phyloP scores from a whole-genome alignment of 1,140 invertebrate genomes.

The Amphibalanus amphitrite region DNA sequence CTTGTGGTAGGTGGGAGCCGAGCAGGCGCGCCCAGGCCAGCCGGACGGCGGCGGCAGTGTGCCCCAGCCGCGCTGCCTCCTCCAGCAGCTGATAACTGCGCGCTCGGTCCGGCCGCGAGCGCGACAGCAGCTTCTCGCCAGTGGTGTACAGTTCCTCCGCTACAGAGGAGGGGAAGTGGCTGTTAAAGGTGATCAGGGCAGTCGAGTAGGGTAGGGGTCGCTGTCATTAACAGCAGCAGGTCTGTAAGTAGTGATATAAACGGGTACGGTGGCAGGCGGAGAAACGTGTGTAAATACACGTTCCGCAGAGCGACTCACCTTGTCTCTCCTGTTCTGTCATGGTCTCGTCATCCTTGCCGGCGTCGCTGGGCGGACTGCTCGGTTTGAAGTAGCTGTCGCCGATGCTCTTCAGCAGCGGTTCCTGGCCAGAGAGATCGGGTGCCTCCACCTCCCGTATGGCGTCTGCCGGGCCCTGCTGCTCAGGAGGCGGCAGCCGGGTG shows the following conservation, averaged over 20 bases:
- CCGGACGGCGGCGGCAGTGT: conserved; percentile 57
- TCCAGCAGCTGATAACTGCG: conserved; percentile 46
- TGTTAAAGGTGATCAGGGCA: no score
- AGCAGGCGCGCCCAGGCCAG: conserved; percentile 73
- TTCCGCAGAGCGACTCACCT: no score
- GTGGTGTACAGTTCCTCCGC: conserved; percentile 46
- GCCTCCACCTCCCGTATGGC: not conserved
- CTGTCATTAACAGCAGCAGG: no score
- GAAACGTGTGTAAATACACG: no score
- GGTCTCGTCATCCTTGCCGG: not conserved
- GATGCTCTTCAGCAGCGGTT: not conserved
- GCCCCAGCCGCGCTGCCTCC: conserved; percentile 56
- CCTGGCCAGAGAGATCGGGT: not conserved
- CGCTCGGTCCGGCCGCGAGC: conserved; percentile 42
- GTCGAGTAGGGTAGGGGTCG: no score
- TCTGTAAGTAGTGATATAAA: no score
- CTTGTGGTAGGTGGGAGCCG: conserved; percentile 47
- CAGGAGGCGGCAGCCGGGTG: not conserved
- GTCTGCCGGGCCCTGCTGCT: not conserved
- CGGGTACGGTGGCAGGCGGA: no score
- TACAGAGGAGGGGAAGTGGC: conserved; percentile 19
- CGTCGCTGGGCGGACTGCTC: not conserved
- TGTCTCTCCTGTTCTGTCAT: conserved; percentile 1
- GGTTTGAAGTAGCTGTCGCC: not conserved
- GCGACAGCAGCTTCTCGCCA: conserved; percentile 43